These are phyloP conservation scores for Lamprologus ornatipinnis DNA, from an alignment of 2,113 vertebrate species.

Conservation along the genomic window DNA sequence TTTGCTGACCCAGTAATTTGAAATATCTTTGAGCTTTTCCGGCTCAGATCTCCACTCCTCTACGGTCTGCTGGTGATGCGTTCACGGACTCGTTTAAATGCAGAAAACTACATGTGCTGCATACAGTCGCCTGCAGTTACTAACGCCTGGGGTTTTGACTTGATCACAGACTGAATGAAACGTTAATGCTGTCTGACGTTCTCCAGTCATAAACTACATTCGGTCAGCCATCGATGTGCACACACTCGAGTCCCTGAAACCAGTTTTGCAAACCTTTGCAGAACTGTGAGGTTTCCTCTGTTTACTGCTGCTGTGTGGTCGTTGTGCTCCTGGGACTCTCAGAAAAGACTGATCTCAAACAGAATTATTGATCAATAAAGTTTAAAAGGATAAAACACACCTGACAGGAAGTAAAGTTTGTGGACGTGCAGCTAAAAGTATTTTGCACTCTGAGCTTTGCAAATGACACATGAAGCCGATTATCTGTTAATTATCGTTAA, in stretches of 20 bases:
- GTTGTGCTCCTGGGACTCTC: not conserved
- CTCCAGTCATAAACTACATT: not conserved
- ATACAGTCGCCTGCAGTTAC: not conserved
- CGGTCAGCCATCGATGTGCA: accelerated
- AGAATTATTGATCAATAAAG: not conserved
- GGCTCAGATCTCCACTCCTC: not conserved
- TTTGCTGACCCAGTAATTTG: accelerated
- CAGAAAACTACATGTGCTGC: not conserved
- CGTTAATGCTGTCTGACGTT: not conserved
- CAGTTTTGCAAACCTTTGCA: not conserved
- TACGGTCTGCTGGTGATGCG: accelerated
- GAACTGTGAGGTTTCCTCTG: not conserved
- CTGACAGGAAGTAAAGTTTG: not conserved
- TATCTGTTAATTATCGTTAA: not conserved
- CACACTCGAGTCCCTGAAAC: not conserved
- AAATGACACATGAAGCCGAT: accelerated
- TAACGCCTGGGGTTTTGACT: accelerated
- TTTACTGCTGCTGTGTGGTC: not conserved
- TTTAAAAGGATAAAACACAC: not conserved
- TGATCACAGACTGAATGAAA: not conserved
- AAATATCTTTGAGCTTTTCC: accelerated
- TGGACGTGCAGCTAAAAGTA: not conserved
- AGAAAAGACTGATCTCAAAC: accelerated
- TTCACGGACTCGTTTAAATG: not conserved
- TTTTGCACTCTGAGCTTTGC: not conserved